Evolutionary conservation across 2,888 invertebrate genomes (phyloP), one percentile per base, ranked within the genome.

Genomic region (Pemphredon lugubris): DNA sequence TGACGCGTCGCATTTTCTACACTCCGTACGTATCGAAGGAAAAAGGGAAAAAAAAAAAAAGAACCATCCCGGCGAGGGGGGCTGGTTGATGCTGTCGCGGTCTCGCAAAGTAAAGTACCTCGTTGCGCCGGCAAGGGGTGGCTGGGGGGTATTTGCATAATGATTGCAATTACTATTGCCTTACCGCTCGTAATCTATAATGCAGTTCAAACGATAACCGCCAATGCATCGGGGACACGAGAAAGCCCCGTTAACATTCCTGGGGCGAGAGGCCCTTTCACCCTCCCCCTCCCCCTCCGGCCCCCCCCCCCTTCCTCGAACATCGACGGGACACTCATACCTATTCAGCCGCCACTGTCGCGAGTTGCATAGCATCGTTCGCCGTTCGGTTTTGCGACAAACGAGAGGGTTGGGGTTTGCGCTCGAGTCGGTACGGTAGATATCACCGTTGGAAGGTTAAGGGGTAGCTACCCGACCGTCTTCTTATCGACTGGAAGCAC

Each of bases 401-500:
- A 44, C 32, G 57, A 39, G 37, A 23, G 39, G 20, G n/a, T n/a
- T n/a, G n/a, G 20, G 39, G 6, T 40, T 61, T 40, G 59, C 61
- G 54, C 60, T 71, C 53, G 67, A 74, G 87, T 88, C 87, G 87
- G 87, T 86, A 88, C 70, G 70, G 86, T 77, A 88, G 87, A 82
- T 79, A 79, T 67, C 75, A 78, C 73, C 64, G 74, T 77, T 83
- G 78, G 77, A 70, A 69, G 68, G 73, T 67, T 79, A 76, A 75
- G 73, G 78, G 75, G 73, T 64, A 44, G 82, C 75, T 73, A 74
- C 73, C 57, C 73, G 81, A 78, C 77, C 77, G 83, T 85, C 82
- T 81, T 84, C 86, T 88, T 89, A 89, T 89, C 89, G 89, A 88
- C 89, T 83, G 88, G 81, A 85, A 77, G 64, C 61, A 54, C 45